A percentile compares a stretch with the other conserved stretches of the same genome.
phyloP scores from a whole-genome alignment of 2,888 invertebrate genomes.

The Euclidia mi region DNA sequence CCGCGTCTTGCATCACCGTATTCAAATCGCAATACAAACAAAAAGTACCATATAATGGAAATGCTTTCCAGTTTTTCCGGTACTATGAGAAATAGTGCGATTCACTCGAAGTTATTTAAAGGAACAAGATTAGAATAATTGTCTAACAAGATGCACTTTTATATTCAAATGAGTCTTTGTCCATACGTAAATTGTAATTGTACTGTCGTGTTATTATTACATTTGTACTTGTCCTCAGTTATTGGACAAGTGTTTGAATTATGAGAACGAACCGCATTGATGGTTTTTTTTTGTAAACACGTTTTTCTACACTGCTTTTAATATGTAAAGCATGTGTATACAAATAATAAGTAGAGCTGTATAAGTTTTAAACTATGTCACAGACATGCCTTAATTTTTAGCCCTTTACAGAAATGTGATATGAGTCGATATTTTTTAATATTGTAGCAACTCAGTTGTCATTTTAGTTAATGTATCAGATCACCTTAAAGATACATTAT shows the following conservation, averaged over 20 bases:
- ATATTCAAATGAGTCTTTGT: conserved; percentile 86
- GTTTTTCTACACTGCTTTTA: conserved; percentile 5
- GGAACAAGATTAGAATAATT: conserved; percentile 80
- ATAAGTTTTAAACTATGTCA: no score
- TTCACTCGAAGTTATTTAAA: conserved; percentile 61
- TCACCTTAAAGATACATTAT: no score
- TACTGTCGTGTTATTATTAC: conserved; percentile 56
- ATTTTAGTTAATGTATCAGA: no score
- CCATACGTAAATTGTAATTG: conserved; percentile 61
- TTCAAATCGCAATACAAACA: conserved; percentile 73
- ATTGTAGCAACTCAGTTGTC: no score
- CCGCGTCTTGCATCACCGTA: conserved; percentile 43
- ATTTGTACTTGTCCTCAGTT: conserved; percentile 47
- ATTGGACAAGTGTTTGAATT: conserved; percentile 56
- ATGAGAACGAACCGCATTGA: conserved; percentile 45
- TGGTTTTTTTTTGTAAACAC: conserved; percentile 21
- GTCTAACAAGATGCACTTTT: conserved; percentile 63
- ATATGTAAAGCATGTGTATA: background rate
- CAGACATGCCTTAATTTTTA: no score
- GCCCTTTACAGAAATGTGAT: no score
- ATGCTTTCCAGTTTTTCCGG: conserved; percentile 88
- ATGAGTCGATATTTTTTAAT: no score
- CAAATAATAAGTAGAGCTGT: no score
- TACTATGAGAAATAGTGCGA: conserved; percentile 72
- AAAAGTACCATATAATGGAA: conserved; percentile 74